phyloP scores from a whole-genome alignment of 2,888 invertebrate species.

The Leucozona laternaria region DNA sequence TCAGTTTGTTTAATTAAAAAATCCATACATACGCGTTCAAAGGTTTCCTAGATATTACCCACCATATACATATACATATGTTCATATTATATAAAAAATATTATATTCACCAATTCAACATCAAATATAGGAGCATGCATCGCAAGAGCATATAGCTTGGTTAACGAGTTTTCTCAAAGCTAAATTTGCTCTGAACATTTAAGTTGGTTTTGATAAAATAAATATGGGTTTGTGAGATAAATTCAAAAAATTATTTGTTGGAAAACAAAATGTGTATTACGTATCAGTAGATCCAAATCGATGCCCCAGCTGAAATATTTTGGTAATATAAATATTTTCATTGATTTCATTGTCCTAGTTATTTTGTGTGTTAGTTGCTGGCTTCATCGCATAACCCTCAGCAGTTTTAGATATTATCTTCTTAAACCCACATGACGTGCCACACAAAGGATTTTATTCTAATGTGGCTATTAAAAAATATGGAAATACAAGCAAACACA shows the following conservation, averaged over 20 bases:
- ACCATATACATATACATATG: background rate
- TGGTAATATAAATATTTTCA: slow-evolving; percentile 16
- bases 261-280: slow-evolving; percentile 21
- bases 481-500: background rate
- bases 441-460: slow-evolving; percentile 19
- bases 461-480: background rate
- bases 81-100: background rate
- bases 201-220: slow-evolving; percentile 20
- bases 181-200: slow-evolving; percentile 8
- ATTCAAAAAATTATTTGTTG: background rate
- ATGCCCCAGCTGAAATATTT: slow-evolving; percentile 26
- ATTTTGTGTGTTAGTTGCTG: slow-evolving; percentile 5
- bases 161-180: background rate
- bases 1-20: slow-evolving; percentile 6
- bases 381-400: background rate
- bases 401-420: background rate
- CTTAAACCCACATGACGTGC: background rate
- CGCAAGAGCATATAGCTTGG: background rate
- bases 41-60: too few relatives aligned
- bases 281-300: slow-evolving; percentile 38
- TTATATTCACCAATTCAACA: slow-evolving; percentile 2
- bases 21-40: background rate
- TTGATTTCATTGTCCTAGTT: background rate
- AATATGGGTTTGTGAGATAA: background rate
- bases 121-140: background rate